Evolutionary conservation across 2,888 invertebrate genomes (phyloP).

Genomic region (Chrysolina americana): DNA sequence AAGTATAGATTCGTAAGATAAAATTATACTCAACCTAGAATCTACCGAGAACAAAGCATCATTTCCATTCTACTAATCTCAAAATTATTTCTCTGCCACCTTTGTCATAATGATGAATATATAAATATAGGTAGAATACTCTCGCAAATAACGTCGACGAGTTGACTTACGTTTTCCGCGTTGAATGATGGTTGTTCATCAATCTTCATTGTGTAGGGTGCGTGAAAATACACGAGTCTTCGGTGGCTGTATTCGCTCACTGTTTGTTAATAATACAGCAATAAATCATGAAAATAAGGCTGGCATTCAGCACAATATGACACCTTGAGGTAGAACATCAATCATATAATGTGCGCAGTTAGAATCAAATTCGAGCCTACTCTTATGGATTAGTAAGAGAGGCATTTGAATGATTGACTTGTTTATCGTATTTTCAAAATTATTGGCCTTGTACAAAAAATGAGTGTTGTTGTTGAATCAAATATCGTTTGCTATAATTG

Average conservation of each 20-base stretch:
- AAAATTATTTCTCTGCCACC: neutral
- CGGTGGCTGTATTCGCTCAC: neutral
- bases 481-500: too few relatives aligned
- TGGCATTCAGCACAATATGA: neutral
- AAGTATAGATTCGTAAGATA: neutral
- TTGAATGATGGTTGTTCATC: constrained; percentile 1
- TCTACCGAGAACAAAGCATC: neutral
- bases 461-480: too few relatives aligned
- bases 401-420: too few relatives aligned
- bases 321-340: neutral
- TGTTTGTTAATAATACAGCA: constrained; percentile 7
- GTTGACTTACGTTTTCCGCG: neutral
- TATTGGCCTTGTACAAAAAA: too few relatives aligned
- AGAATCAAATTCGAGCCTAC: neutral
- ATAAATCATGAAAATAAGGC: neutral
- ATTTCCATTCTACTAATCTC: neutral
- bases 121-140: neutral
- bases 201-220: constrained; percentile 13
- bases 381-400: too few relatives aligned
- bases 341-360: neutral
- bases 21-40: neutral
- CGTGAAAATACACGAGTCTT: neutral
- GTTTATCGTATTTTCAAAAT: too few relatives aligned
- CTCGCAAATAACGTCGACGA: neutral
- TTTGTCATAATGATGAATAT: constrained; percentile 4